Evolutionary conservation across 2,113 vertebrate genomes (phyloP), one percentile per base, ranked within the genome.

Genomic region (Miniopterus natalensis): DNA sequence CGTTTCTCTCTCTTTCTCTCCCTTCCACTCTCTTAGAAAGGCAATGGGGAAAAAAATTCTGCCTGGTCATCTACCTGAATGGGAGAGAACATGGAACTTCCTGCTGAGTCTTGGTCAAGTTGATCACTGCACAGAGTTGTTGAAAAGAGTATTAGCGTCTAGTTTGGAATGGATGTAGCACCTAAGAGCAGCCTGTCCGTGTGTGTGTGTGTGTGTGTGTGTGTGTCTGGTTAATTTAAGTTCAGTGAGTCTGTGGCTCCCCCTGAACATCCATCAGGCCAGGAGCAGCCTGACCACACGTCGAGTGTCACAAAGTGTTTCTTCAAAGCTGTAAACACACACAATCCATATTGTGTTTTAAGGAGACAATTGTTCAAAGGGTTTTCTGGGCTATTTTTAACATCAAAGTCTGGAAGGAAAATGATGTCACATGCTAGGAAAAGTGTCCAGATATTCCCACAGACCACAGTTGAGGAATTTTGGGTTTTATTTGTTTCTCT

Each of bases 321-420:
- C 95, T 96, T 85, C 73, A 88, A 89, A 97, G 92, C 8, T 2
- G 17, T 66, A 77, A 92, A 94, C 81, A 87, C 84, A 55, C 29
- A 77, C 55, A 77, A 49, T 55, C 65, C 92, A 66, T 57, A 93
- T 51, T 94, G 65, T 75, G 59, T 84, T 93, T 94, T 36, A 77
- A 61, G 78, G 84, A 75, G 42, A 88, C 85, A 73, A 23, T 68
- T 61, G 57, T 96, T 92, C 83, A 92, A 81, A 96, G 92, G 27
- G 55, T 95, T 96, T 83, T 49, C 61, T 0, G 29, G 59, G 25
- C 61, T 95, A 59, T 94, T 95, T 94, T 92, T 97, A 95, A 90
- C 61, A 6, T 17, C 1, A 8, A 73, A 57, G 36, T 96, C 74
- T 94, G 89, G 91, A 88, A 96, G 87, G 68, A 87, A 96, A 93